phyloP scores from a whole-genome alignment of 2,113 vertebrate genomes.

The Verasper variegatus region DNA sequence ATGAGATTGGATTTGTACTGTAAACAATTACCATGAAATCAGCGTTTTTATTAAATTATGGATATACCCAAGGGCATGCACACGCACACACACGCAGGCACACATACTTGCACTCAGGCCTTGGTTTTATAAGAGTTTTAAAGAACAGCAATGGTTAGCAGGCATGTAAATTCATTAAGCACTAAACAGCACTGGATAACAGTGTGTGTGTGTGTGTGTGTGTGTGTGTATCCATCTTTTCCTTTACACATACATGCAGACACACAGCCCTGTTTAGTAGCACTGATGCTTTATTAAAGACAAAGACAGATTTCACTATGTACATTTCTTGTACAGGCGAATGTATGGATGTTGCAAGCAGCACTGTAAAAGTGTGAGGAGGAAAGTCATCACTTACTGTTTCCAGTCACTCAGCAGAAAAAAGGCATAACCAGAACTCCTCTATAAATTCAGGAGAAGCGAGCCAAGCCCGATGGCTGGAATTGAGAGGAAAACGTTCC shows the following conservation, averaged over 20 bases:
- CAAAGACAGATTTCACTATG: constrained; percentile 18
- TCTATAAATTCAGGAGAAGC: constrained; percentile 25
- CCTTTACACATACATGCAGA: not conserved
- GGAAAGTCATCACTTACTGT: constrained; percentile 26
- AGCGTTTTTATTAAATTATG: constrained; percentile 56
- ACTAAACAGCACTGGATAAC: constrained; percentile 12
- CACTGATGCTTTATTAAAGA: constrained; percentile 31
- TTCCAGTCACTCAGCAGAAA: constrained; percentile 63
- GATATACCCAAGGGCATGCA: constrained; percentile 28
- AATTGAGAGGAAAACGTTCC: constrained; percentile 6
- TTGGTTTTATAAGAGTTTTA: constrained; percentile 27
- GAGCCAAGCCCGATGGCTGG: not conserved
- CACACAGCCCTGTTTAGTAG: constrained; percentile 18
- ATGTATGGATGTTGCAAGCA: constrained; percentile 22
- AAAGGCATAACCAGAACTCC: constrained; percentile 30
- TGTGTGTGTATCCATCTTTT: not conserved
- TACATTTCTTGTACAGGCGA: constrained; percentile 22
- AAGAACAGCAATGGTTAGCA: constrained; percentile 28
- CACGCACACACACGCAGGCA: not conserved
- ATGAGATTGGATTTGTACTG: constrained; percentile 40
- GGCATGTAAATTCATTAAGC: constrained; percentile 40
- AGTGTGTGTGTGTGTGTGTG: not conserved
- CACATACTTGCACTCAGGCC: not conserved
- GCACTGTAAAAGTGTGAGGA: constrained; percentile 27
- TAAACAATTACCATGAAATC: constrained; percentile 53